Conservation (phyloP, 2,113 vertebrate species). For the Pipa parva region DNA sequence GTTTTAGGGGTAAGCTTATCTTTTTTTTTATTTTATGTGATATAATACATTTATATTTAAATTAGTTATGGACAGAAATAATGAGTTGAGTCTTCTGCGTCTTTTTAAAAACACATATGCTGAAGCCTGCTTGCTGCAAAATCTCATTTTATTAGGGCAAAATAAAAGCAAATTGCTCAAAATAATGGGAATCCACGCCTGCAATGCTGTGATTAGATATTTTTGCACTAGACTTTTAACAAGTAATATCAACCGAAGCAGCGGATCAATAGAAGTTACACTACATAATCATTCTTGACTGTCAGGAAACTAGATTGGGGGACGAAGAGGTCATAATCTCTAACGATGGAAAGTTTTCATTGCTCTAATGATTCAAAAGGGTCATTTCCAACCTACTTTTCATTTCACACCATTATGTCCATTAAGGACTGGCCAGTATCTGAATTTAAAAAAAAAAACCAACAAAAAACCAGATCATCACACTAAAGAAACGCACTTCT, state of each 20-base stretch:
- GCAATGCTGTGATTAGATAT: conserved; percentile 66
- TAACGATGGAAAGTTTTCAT: background rate
- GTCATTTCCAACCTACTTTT: background rate
- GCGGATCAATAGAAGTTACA: conserved; percentile 9
- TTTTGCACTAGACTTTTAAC: conserved; percentile 70
- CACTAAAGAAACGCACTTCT: conserved; percentile 7
- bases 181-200: conserved; percentile 55
- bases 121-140: conserved; percentile 39
- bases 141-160: conserved; percentile 18
- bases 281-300: background rate
- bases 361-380: too few species aligned
- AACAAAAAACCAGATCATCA: conserved; percentile 21
- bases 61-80: background rate
- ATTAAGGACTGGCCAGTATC: conserved; percentile 38
- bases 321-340: background rate
- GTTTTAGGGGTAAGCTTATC: background rate
- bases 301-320: background rate
- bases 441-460: conserved; percentile 1
- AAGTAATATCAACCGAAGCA: conserved; percentile 66
- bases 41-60: background rate
- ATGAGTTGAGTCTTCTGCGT: conserved; percentile 23
- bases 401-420: background rate
- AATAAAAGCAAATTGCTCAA: background rate
- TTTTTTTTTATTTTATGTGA: background rate
- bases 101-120: conserved; percentile 15